Conservation (phyloP, 2,113 vertebrate genomes). For the Pyxicephalus adspersus region DNA sequence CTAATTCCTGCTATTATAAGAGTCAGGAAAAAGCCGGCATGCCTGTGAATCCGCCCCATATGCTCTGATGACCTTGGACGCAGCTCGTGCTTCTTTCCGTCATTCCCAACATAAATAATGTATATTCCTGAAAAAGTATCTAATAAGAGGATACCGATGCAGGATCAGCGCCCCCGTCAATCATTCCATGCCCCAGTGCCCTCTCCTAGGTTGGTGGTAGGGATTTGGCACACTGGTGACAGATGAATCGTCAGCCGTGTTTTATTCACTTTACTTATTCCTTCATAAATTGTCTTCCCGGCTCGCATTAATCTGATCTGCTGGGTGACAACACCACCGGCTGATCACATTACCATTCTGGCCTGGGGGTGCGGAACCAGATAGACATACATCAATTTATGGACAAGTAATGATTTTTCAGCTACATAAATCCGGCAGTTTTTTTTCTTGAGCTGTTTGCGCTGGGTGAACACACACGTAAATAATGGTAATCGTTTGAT, state of each 20-base stretch:
- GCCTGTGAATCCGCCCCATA: not conserved
- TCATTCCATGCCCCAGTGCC: not conserved
- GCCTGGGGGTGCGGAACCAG: conserved; percentile 7
- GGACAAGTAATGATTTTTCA: not conserved
- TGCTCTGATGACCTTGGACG: not conserved
- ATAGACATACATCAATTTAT: conserved; percentile 55
- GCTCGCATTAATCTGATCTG: conserved; percentile 52
- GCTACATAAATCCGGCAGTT: not conserved
- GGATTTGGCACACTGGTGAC: conserved; percentile 44
- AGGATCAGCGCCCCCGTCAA: not conserved
- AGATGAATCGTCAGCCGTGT: conserved; percentile 53
- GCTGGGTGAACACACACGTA: not conserved
- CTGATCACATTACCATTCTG: conserved; percentile 48
- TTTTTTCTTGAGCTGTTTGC: not conserved
- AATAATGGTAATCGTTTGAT: not conserved
- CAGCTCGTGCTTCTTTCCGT: not conserved
- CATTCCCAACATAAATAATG: conserved; percentile 34
- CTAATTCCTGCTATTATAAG: conserved; percentile 18
- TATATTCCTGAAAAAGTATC: conserved; percentile 8
- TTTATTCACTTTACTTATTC: conserved; percentile 66
- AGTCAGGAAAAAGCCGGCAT: not conserved
- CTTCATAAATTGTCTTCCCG: conserved; percentile 62
- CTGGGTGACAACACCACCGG: conserved; percentile 5
- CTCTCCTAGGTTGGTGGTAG: not conserved
- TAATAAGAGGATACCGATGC: not conserved